Conservation (phyloP, 2,797 vertebrate genomes). For the Sebastes flavidus region DNA sequence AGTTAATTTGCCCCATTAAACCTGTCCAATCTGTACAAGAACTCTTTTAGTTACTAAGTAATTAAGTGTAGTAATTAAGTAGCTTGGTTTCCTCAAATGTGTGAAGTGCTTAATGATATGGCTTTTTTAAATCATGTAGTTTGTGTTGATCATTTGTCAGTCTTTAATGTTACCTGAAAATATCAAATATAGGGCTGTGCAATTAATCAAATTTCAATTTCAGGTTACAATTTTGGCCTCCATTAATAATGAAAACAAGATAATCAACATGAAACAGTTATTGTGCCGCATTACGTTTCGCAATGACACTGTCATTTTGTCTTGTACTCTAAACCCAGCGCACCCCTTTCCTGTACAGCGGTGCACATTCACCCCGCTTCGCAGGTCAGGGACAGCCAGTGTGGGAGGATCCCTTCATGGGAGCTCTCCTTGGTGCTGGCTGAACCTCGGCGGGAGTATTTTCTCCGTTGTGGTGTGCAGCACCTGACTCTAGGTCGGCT, state of each 20-base stretch:
- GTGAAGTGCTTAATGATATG: not conserved
- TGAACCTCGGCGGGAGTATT: too few species aligned
- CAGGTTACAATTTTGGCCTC: not conserved
- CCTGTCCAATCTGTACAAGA: not conserved
- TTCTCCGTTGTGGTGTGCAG: too few species aligned
- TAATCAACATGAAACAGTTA: not conserved
- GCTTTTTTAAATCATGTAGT: not conserved
- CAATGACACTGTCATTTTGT: not conserved
- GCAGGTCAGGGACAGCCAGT: too few species aligned
- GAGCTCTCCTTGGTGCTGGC: too few species aligned
- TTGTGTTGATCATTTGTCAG: not conserved
- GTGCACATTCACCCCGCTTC: not conserved
- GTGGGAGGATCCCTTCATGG: too few species aligned
- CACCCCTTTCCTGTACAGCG: not conserved
- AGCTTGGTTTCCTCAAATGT: not conserved
- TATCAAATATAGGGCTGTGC: not conserved
- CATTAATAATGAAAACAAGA: not conserved
- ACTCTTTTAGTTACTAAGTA: not conserved
- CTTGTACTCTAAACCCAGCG: not conserved
- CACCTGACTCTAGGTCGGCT: too few species aligned
- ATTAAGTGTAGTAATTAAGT: not conserved
- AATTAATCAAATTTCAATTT: not conserved
- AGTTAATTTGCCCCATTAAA: not conserved
- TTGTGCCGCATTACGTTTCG: not conserved
- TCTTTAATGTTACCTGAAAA: not conserved